Percentiles rank a stretch among this genome's conserved stretches.
phyloP scores from a whole-genome alignment of 2,888 invertebrate species.

The Drosophila dives region DNA sequence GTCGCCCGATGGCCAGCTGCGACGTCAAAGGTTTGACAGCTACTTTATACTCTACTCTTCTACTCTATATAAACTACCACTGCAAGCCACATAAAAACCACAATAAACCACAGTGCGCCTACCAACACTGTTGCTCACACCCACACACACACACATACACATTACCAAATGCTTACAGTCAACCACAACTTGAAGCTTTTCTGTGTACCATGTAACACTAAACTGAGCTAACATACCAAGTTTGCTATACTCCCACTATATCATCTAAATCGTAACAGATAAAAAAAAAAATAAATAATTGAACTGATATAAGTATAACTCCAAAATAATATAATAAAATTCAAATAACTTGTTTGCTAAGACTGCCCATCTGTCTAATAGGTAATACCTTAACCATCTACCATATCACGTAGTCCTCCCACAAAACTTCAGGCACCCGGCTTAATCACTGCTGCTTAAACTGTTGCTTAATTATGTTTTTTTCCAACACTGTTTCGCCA shows the following conservation, averaged over 20 bases:
- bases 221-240: not conserved
- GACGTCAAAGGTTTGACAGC: conserved; percentile 91
- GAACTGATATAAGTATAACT: not conserved
- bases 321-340: not conserved
- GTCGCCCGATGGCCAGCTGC: conserved; percentile 89
- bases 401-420: conserved; percentile 11
- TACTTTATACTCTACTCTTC: conserved; percentile 62
- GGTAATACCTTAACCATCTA: conserved; percentile 11
- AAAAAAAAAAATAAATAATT: not conserved
- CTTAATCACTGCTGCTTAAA: conserved; percentile 53
- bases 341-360: conserved; percentile 3
- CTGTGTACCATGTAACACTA: not conserved
- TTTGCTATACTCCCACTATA: not conserved
- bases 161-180: conserved; percentile 42
- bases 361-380: not conserved
- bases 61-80: conserved; percentile 46
- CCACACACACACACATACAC: conserved; percentile 1
- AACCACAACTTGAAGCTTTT: conserved; percentile 1
- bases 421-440: conserved; percentile 28
- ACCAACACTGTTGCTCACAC: conserved; percentile 10
- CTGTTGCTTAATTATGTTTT: conserved; percentile 41
- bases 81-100: conserved; percentile 46
- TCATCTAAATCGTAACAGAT: not conserved
- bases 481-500: not conserved
- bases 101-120: conserved; percentile 53